Conservation (phyloP, 2,888 invertebrate genomes). For the Rhopalosiphum nymphaeae region DNA sequence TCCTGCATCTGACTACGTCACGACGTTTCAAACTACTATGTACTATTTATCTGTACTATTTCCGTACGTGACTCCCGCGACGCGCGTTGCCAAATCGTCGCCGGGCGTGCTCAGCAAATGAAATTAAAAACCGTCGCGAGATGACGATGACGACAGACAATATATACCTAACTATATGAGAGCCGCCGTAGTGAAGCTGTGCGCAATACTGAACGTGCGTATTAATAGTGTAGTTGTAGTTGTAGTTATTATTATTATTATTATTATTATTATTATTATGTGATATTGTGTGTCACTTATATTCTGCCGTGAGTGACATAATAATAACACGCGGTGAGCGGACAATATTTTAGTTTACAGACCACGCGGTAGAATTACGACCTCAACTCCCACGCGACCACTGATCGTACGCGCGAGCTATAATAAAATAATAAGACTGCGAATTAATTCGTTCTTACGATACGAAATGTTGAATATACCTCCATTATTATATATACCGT, state of each 20-base stretch:
- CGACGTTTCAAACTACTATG: background rate
- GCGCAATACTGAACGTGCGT: background rate
- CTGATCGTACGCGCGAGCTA: background rate
- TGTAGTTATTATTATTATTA: background rate
- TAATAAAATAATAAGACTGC: background rate
- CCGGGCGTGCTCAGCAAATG: background rate
- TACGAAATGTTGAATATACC: background rate
- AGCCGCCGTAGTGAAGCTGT: background rate
- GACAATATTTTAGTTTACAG: background rate
- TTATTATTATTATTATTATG: background rate
- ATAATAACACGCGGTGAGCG: background rate
- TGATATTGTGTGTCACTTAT: background rate
- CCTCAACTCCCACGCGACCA: background rate
- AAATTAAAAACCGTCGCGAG: slow-evolving; percentile 9
- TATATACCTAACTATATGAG: background rate
- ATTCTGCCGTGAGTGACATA: background rate
- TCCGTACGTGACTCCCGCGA: background rate
- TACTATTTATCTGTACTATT: slow-evolving; percentile 18
- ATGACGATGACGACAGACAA: background rate
- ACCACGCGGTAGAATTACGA: background rate
- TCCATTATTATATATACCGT: background rate
- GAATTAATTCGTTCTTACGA: slow-evolving; percentile 10
- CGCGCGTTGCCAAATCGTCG: slow-evolving; percentile 39
- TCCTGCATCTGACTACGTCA: background rate
- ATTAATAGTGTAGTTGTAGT: background rate